phyloP scores from a whole-genome alignment of 1,140 invertebrate species.

The Gerris buenoi region DNA sequence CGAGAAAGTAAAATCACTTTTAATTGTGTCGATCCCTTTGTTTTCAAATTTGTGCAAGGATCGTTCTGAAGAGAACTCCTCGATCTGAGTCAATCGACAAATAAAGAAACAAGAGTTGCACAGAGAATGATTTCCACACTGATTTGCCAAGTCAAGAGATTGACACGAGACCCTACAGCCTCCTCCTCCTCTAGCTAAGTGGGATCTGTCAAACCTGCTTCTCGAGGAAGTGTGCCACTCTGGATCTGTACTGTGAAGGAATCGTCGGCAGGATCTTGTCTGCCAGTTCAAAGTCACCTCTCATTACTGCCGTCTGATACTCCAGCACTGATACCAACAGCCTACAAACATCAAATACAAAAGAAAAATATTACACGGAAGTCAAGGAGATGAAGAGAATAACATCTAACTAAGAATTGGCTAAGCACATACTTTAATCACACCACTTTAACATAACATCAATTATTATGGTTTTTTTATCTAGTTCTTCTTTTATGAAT shows the following conservation, averaged over 20 bases:
- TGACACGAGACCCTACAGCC: no score
- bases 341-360: constrained; percentile 31
- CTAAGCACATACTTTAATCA: neutral
- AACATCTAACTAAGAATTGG: neutral
- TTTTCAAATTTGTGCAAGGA: no score
- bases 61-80: no score
- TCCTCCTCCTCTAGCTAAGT: no score
- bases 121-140: no score
- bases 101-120: no score
- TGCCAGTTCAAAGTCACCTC: constrained; percentile 90
- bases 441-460: neutral
- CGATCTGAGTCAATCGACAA: no score
- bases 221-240: constrained; percentile 96
- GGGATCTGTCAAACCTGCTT: constrained; percentile 90
- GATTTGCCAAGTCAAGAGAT: no score
- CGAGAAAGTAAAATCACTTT: no score
- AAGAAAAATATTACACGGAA: neutral
- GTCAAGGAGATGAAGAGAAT: neutral
- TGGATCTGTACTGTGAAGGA: constrained; percentile 85
- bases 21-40: no score
- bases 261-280: constrained; percentile 89
- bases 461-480: no score
- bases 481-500: no score
- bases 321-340: constrained; percentile 84
- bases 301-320: constrained; percentile 98